Conservation (phyloP, 2,113 vertebrate species). For the Epinephelus moara region DNA sequence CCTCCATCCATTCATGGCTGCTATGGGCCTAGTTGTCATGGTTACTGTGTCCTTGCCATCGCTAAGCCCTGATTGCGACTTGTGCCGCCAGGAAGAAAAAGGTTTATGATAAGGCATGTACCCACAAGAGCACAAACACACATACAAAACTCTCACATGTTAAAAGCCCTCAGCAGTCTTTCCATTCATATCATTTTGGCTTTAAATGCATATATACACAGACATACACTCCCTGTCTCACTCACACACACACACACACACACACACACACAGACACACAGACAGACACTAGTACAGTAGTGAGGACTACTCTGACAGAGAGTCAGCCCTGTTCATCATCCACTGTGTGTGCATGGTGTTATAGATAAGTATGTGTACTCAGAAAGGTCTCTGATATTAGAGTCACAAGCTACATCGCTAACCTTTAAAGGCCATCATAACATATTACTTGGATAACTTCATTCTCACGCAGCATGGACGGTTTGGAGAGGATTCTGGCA, state of each 20-base stretch:
- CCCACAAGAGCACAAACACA: neutral
- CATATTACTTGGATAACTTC: conserved; percentile 20
- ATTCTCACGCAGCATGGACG: neutral
- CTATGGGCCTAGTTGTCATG: conserved; percentile 75
- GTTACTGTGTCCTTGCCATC: conserved; percentile 70
- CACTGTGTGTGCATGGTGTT: conserved; percentile 15
- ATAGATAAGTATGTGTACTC: conserved; percentile 29
- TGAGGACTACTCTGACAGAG: conserved; percentile 32
- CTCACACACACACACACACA: neutral
- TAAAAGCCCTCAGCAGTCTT: conserved; percentile 7
- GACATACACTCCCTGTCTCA: neutral
- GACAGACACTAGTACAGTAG: neutral
- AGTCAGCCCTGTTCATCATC: conserved; percentile 51
- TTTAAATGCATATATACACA: neutral
- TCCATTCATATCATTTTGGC: conserved; percentile 56
- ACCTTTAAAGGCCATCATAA: conserved; percentile 57
- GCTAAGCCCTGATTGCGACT: conserved; percentile 54
- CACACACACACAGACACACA: neutral
- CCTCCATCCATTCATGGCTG: conserved; percentile 73
- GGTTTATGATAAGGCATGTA: conserved; percentile 30
- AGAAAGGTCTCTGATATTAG: conserved; percentile 45
- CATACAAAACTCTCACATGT: neutral
- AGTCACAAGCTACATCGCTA: conserved; percentile 23
- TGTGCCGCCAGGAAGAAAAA: conserved; percentile 41
- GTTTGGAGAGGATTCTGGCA: conserved; percentile 14